Evolutionary conservation across 2,797 vertebrate genomes (phyloP), one percentile per base, ranked within the genome.

Genomic region (Sebastes taczanowskii): DNA sequence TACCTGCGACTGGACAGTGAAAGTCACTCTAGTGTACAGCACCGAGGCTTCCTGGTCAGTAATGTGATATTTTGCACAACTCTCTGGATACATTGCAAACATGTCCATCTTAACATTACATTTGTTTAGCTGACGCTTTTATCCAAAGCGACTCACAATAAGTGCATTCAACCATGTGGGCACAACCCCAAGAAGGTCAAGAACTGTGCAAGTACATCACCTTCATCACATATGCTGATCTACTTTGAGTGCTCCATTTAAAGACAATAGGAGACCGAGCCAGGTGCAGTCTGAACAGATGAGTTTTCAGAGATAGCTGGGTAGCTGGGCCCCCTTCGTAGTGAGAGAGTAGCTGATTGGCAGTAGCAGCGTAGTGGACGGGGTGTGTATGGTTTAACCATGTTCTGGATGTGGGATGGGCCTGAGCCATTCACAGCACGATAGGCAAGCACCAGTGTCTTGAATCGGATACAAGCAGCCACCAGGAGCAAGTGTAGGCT

Each of bases 31-130:
- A 72, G 81, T 0, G 85, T 96, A 2, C 89, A 96, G 63, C 94
- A 95, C 79, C 93, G 94, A 71, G 96, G 96, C 30, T 97, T 97
- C 90, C 91, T 97, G 95, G 96, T 97, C 78, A 89, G 94, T 86
- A 7, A 23, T 2, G 7, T 6, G 2, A n/a, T 25, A 13, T 69
- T 61, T 58, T n/a, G 2, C 7, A 20, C 3, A 11, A 20, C 55
- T 20, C 16, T n/a, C 35, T 71, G 16, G 6, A 18, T 42, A 32
- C 23, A 20, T 29, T 9, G 34, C 29, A 18, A 8, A 59, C 9
- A 6, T 22, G 11, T 32, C 11, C 5, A 23, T 64, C 11, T 14
- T 58, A 8, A 59, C 9, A 65, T 46, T 46, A 6, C 42, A 61
- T 61, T 34, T n/a, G 32, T 61, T 61, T 52, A 52, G 49, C 49